Base-by-base conservation (phyloP, 2,888 invertebrate species). In the Pachymerium ferrugineum region DNA sequence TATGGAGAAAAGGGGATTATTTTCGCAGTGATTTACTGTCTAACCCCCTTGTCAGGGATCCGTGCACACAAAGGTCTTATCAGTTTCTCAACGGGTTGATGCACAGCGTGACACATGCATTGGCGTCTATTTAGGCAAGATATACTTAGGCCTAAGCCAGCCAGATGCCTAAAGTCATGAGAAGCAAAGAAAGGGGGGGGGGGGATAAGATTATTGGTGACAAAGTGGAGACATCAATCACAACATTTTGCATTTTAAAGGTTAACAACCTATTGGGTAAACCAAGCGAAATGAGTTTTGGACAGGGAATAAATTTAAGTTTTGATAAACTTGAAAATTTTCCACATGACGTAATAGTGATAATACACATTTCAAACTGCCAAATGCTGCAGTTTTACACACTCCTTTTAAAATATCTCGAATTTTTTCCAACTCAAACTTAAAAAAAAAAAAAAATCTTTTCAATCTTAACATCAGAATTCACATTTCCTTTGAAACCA, bases 1-100 rank as follows among this genome's bases (percentile, higher is more conserved):
- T 54, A 54, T 54, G 47, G 47, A 54, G 47, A 54, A 54, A 47
- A 54, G 47, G 47, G 47, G 47, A 54, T 54, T 54, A 54, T 54
- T 54, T 54, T 54, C 47, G 47, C 47, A 22, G 47, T 54, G 47
- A 54, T 54, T 54, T 54, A 54, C 19, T 54, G 47, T 22, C 47
- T 54, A 54, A 54, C 47, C 47, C n/a, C n/a, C 47, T 54, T 54
- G 47, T 54, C 47, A 54, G 19, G 47, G 47, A 54, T 54, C 47
- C 19, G 19, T 54, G 47, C 47, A 22, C 47, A 54, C 22, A 16
- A 54, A 54, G 47, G 47, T 54, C 47, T 54, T 54, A 54, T 54
- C 47, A 54, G 47, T 54, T 54, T 54, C 47, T 54, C 47, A 54
- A 54, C 47, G 47, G 47, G 47, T 54, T 54, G 47, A 54, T 22